Evolutionary conservation across 1,140 invertebrate genomes (phyloP).

Genomic region (Adoxophyes honmai): DNA sequence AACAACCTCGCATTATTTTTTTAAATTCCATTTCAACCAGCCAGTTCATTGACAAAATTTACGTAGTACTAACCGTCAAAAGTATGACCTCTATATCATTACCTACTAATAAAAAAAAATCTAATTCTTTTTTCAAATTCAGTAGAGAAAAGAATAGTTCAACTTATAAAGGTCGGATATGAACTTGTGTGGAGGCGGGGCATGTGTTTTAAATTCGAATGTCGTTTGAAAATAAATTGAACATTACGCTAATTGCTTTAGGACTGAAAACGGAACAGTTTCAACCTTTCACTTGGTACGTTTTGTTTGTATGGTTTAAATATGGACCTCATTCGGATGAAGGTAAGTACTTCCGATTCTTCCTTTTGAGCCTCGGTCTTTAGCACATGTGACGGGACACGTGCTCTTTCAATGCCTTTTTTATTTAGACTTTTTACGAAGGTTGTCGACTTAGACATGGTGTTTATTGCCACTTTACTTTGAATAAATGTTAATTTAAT

Average conservation of each 20-base stretch:
- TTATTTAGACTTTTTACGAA: slow-evolving; percentile 19
- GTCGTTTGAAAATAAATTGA: background rate
- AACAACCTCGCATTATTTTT: too few species aligned
- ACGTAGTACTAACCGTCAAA: background rate
- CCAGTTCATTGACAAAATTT: slow-evolving; percentile 1
- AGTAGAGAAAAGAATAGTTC: background rate
- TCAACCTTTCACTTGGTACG: background rate
- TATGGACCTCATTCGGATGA: slow-evolving; percentile 25
- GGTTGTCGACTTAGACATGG: background rate
- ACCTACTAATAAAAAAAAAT: background rate
- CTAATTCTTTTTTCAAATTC: background rate
- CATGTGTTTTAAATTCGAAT: slow-evolving; percentile 11
- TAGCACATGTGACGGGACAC: slow-evolving; percentile 28
- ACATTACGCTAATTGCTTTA: background rate
- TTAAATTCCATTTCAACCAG: background rate
- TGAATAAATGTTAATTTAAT: too few species aligned
- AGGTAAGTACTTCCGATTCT: slow-evolving; percentile 28
- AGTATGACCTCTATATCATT: background rate
- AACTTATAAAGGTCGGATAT: slow-evolving; percentile 14
- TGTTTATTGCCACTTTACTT: background rate
- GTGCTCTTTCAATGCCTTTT: slow-evolving; percentile 26
- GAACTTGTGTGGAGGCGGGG: slow-evolving; percentile 9
- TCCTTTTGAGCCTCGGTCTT: slow-evolving; percentile 22
- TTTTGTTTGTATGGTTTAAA: slow-evolving; percentile 1
- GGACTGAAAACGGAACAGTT: background rate